These are phyloP conservation scores for Oikopleura albicans DNA, from an alignment of 23 tunicate genomes.

Conservation along the genomic window DNA sequence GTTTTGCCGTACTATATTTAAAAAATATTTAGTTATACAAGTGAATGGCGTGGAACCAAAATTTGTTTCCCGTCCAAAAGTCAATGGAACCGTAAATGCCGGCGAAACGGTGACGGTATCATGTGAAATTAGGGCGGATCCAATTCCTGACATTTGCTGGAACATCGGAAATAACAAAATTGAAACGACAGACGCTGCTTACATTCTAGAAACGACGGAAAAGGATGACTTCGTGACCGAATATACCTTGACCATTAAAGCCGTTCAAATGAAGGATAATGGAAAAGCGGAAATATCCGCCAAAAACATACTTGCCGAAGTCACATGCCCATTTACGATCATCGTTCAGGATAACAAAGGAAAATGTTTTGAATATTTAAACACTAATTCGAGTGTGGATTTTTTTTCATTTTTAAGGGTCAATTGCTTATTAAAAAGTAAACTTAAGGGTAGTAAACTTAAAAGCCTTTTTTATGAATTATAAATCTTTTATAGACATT, in stretches of 20 bases:
- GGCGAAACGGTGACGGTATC: neutral
- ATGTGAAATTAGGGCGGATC: slow-evolving; percentile 12
- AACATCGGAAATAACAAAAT: neutral
- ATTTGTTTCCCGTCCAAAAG: neutral
- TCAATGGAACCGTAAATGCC: neutral
- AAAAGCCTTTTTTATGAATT: too few relatives aligned
- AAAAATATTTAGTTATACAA: neutral
- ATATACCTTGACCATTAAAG: neutral
- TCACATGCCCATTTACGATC: neutral
- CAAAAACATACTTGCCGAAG: neutral
- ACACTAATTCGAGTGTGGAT: too few relatives aligned
- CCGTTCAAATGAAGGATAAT: neutral
- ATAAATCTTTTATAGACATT: too few relatives aligned
- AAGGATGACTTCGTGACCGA: neutral
- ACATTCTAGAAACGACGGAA: neutral
- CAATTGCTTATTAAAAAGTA: too few relatives aligned
- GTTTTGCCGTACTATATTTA: too few relatives aligned
- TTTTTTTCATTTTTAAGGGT: too few relatives aligned
- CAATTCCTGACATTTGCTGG: neutral
- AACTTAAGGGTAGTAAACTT: too few relatives aligned
- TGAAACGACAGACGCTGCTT: neutral
- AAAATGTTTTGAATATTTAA: too few relatives aligned
- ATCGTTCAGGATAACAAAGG: neutral
- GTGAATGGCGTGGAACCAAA: neutral
- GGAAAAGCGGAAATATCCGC: neutral